Evolutionary conservation across 2,113 vertebrate genomes (phyloP).

Genomic region (Corythoichthys intestinalis): DNA sequence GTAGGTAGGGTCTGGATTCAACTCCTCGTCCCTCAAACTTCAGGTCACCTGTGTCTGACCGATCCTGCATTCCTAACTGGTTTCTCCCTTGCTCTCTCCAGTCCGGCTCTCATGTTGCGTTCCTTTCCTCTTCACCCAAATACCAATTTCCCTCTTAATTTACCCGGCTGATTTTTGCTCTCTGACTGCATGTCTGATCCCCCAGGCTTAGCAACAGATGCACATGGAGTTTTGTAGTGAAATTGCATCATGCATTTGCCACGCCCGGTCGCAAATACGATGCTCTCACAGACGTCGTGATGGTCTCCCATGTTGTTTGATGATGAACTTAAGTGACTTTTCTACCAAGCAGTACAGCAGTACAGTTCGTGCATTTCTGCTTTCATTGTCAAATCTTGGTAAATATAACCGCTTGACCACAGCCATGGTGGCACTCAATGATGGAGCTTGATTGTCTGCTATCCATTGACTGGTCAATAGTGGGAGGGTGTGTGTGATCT

Average conservation of each 20-base stretch:
- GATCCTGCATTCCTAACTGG: conserved; percentile 48
- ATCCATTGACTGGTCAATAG: not conserved
- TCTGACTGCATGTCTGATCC: conserved; percentile 67
- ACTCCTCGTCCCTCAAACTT: conserved; percentile 24
- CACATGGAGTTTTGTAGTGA: conserved; percentile 46
- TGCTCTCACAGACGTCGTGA: conserved; percentile 23
- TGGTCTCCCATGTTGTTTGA: conserved; percentile 37
- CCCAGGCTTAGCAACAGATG: conserved; percentile 57
- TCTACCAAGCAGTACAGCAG: conserved; percentile 3
- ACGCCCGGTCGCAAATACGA: conserved; percentile 42
- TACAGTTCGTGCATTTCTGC: not conserved
- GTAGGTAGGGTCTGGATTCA: conserved; percentile 47
- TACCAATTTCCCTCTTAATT: conserved; percentile 4
- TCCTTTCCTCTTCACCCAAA: conserved; percentile 29
- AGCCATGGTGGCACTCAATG: not conserved
- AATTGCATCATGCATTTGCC: conserved; percentile 62
- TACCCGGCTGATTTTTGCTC: conserved; percentile 47
- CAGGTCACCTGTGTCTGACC: conserved; percentile 40
- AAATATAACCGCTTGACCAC: not conserved
- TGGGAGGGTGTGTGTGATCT: not conserved
- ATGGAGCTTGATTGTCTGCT: not conserved
- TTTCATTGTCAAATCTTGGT: not conserved
- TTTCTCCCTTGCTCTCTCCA: conserved; percentile 20
- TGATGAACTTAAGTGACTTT: conserved; percentile 11
- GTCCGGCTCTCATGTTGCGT: conserved; percentile 19